Percentiles rank a stretch among this genome's conserved stretches.
Conservation (phyloP, 1,140 invertebrate species). For the Diprion similis region DNA sequence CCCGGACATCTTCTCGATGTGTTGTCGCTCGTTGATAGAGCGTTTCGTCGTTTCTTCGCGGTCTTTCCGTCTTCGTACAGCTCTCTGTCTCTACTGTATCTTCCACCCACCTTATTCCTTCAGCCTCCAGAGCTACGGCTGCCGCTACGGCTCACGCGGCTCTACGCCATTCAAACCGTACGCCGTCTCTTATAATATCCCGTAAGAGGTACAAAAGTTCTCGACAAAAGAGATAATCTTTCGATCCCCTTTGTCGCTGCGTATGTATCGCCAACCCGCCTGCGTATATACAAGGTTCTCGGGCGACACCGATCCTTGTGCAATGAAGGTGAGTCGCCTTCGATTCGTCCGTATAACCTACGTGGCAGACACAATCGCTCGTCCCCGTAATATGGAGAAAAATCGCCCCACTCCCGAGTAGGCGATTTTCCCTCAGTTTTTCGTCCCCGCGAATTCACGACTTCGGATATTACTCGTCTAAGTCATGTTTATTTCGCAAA, state of each 20-base stretch:
- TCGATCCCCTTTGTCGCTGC: not conserved
- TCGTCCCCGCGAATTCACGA: too few species aligned
- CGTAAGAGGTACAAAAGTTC: not conserved
- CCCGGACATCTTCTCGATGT: not conserved
- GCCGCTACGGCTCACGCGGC: not conserved
- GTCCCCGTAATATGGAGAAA: too few species aligned
- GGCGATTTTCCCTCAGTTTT: too few species aligned
- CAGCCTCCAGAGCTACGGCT: not conserved
- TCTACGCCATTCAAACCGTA: not conserved
- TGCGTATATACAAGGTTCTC: not conserved
- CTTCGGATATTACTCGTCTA: too few species aligned
- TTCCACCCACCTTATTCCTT: not conserved
- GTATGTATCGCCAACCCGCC: too few species aligned
- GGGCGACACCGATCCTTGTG: not conserved
- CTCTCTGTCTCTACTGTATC: not conserved
- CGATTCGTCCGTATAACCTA: too few species aligned
- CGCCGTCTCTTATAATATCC: not conserved
- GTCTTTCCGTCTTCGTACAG: not conserved
- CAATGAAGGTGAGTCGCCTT: too few species aligned
- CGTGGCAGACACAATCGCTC: too few species aligned
- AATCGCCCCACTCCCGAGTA: too few species aligned
- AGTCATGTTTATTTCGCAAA: too few species aligned
- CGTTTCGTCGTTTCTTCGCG: not conserved
- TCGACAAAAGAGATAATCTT: slow-evolving; percentile 2
- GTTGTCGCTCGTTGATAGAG: not conserved